These are phyloP conservation scores for Malurus alboscapulatus DNA, from an alignment of 2,113 vertebrate species.

Conservation along the genomic window DNA sequence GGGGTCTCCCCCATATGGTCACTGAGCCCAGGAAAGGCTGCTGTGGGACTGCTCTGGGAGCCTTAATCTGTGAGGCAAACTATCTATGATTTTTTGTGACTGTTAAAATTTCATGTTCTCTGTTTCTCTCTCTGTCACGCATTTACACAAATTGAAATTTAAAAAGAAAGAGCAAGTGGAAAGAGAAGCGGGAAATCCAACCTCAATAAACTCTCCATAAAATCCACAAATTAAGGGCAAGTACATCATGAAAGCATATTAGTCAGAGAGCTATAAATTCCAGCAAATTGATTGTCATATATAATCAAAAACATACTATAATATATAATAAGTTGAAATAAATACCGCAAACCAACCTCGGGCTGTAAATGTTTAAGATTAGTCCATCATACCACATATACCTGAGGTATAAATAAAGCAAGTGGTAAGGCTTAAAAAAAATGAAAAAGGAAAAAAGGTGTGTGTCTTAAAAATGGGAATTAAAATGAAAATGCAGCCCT, in stretches of 20 bases:
- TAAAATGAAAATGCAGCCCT: not conserved
- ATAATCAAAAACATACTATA: slow-evolving; percentile 58
- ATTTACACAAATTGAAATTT: not conserved
- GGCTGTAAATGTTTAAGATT: slow-evolving; percentile 50
- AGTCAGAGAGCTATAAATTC: slow-evolving; percentile 60
- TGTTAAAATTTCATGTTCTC: not conserved
- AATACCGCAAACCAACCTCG: slow-evolving; percentile 35
- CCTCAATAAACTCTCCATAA: slow-evolving; percentile 59
- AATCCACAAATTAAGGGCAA: slow-evolving; percentile 65
- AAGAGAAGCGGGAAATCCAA: slow-evolving; percentile 21
- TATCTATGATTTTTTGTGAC: not conserved
- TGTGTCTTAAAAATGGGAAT: not conserved
- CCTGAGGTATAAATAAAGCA: slow-evolving; percentile 47
- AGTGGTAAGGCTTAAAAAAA: not conserved
- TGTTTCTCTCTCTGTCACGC: not conserved
- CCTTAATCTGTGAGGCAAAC: not conserved
- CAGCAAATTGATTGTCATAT: slow-evolving; percentile 64
- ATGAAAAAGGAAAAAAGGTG: not conserved
- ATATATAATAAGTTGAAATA: slow-evolving; percentile 54
- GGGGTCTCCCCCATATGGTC: not conserved
- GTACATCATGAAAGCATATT: slow-evolving; percentile 59
- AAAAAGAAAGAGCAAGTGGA: not conserved
- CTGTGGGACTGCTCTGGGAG: not conserved
- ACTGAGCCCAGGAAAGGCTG: not conserved
- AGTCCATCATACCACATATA: slow-evolving; percentile 26